Base-by-base conservation (phyloP, 1,140 invertebrate genomes). In the Limonius californicus region DNA sequence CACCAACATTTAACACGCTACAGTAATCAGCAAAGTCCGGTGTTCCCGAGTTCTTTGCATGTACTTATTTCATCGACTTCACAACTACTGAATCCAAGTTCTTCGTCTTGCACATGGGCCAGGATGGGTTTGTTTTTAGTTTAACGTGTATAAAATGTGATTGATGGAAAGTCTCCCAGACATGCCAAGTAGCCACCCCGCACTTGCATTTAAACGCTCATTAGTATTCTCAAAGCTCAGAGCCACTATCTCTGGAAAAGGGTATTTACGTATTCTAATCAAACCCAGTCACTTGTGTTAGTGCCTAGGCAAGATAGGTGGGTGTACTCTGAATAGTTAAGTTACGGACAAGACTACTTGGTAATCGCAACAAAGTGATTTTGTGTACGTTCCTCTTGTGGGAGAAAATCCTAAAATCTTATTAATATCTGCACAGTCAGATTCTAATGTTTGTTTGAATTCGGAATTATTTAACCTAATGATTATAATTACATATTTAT, bases 261-360 rank as follows among this genome's bases (percentile, higher is more conserved):
- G 35, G 35, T 39, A 39, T 39, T 39, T 39, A 39, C 35, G 35
- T 39, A 39, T 39, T 39, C 35, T 39, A 39, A 39, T 39, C 35
- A 39, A 39, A 39, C 8, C 35, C 35, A 7, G 35, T 12, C 35
- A 39, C 7, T 39, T 39, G 8, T 39, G 35, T 39, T 39, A 14
- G 7, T 39, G 35, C 8, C 35, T 39, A 39, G 35, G 8, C 8
- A 39, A 39, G 35, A 39, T 39, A 39, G 35, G 35, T 39, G 11
- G 35, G 8, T 39, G 35, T n/a, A 39, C n/a, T 39, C n/a, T 39
- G 35, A 39, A 39, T 39, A 2, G n/a, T n/a, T 12, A 39, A 39
- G 8, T 39, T n/a, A 14, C 11, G n/a, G n/a, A 12, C 3, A 39
- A 39, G n/a, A 39, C 9, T 27, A 27, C 23, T 27, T 27, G 3